Base-by-base conservation (phyloP, 53 echinoderm and acorn worm genomes). In the Echinarachnius parma region DNA sequence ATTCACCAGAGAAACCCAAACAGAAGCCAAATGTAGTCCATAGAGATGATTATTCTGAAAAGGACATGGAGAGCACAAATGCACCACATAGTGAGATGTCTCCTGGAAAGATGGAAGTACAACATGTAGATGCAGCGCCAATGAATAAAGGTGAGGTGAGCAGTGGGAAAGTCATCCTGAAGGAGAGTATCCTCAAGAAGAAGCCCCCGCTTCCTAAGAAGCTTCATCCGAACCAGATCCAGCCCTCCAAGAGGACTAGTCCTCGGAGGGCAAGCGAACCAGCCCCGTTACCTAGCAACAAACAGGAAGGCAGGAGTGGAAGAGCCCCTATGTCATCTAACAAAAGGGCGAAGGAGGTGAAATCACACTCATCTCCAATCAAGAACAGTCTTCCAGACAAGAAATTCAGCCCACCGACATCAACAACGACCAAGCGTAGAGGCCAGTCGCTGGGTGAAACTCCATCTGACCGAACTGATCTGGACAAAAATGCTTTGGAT, bases 311-410 rank as follows among this genome's bases (percentile, higher is more conserved):
- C 1, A 39, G 39, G 13, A 25, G 35, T 26, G 25, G 15, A 16
- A 21, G 15, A 31, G 29, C 35, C 31, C n/a, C n/a, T n/a, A 10
- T 37, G 13, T n/a, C n/a, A n/a, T 14, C 28, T 34, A 52, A 68
- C 18, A 46, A 83, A 61, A 28, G 23, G 53, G 20, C 11, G 31
- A 60, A 52, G 10, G 60, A 79, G 30, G 24, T 47, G 18, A 79
- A 71, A 16, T 55, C 62, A 1, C 62, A 84, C 62, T 36, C 79
- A 8, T 84, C 84, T 4, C 63, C 78, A 11, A 46, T 78, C 34
- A 84, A 84, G 79, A 84, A 63, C 62, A 60, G 84, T 36, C 78
- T 84, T 48, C 84, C 79, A 36, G 84, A 84, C 39, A 78, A 78
- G 49, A 72, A 78, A 28, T 78, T 79, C 72, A 84, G 84, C 31